A percentile compares a stretch with the other conserved stretches of the same genome.
phyloP scores from a whole-genome alignment of 2,888 invertebrate species.

The Acanthococcus lagerstroemiae region DNA sequence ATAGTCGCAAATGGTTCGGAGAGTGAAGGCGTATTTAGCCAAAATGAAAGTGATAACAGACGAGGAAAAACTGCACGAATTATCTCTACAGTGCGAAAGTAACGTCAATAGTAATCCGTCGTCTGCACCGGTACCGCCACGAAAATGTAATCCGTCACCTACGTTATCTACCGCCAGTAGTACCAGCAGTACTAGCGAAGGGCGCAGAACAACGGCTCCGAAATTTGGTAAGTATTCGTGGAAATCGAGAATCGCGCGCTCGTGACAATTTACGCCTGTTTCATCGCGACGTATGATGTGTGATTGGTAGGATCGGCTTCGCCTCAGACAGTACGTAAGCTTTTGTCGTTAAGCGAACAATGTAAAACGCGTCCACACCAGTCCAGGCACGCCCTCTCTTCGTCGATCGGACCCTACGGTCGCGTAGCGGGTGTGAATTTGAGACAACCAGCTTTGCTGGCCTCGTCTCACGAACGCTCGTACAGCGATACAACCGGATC shows the following conservation, averaged over 20 bases:
- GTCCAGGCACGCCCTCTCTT: constrained; percentile 51
- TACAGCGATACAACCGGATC: constrained; percentile 75
- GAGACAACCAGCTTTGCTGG: constrained; percentile 19
- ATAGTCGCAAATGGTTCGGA: constrained; percentile 87
- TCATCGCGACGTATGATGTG: background rate
- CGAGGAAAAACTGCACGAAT: constrained; percentile 75
- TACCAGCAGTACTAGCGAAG: constrained; percentile 76
- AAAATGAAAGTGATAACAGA: constrained; percentile 86
- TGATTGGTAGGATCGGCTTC: constrained; percentile 66
- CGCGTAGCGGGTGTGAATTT: constrained; percentile 22
- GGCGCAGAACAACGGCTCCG: constrained; percentile 45
- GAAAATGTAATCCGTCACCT: constrained; percentile 82
- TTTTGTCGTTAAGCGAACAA: constrained; percentile 80
- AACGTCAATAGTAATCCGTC: constrained; percentile 33
- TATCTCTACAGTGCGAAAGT: constrained; percentile 84
- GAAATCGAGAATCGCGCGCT: background rate
- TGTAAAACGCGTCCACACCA: constrained; percentile 81
- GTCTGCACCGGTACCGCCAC: constrained; percentile 42
- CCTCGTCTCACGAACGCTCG: constrained; percentile 61
- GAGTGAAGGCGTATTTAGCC: constrained; percentile 90
- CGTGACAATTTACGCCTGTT: background rate
- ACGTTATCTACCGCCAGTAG: constrained; percentile 87
- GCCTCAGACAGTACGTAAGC: constrained; percentile 92
- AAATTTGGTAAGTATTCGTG: constrained; percentile 43
- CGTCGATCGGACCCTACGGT: constrained; percentile 39